phyloP scores from a whole-genome alignment of 1,140 invertebrate genomes.

The Harlomillsia oculata region DNA sequence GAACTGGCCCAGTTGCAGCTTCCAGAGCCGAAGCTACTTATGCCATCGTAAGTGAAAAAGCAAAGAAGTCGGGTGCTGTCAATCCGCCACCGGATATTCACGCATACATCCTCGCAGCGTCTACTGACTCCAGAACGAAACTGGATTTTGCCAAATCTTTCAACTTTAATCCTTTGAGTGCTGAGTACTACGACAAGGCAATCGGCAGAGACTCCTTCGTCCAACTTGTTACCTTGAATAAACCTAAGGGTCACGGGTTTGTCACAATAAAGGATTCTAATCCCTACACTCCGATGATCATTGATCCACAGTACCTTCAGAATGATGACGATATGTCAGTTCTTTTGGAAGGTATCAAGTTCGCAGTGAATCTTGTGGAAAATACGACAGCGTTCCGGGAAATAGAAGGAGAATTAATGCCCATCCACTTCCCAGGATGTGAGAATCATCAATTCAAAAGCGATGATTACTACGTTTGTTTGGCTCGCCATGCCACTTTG shows the following conservation, averaged over 20 bases:
- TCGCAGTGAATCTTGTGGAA: constrained; percentile 4
- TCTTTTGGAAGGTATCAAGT: constrained; percentile 9
- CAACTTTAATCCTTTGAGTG: neutral
- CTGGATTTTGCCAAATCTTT: neutral
- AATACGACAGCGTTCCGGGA: neutral
- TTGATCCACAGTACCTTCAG: constrained; percentile 1
- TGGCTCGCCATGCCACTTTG: neutral
- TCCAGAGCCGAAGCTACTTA: neutral
- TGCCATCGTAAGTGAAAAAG: neutral
- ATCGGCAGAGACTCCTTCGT: neutral
- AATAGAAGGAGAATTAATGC: neutral
- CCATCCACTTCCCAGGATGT: constrained; percentile 4
- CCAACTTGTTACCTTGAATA: neutral
- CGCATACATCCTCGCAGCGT: neutral
- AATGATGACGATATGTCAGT: neutral
- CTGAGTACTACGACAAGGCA: neutral
- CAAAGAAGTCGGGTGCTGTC: neutral
- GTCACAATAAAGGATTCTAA: constrained; percentile 1
- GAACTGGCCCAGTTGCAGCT: neutral
- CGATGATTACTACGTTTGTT: constrained; percentile 3
- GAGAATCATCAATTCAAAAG: constrained; percentile 2
- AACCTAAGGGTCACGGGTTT: neutral
- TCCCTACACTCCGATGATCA: constrained; percentile 3
- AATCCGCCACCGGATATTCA: neutral
- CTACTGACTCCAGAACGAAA: neutral